Conservation (phyloP, 1,140 invertebrate species). For the Drosophila equinoxialis region DNA sequence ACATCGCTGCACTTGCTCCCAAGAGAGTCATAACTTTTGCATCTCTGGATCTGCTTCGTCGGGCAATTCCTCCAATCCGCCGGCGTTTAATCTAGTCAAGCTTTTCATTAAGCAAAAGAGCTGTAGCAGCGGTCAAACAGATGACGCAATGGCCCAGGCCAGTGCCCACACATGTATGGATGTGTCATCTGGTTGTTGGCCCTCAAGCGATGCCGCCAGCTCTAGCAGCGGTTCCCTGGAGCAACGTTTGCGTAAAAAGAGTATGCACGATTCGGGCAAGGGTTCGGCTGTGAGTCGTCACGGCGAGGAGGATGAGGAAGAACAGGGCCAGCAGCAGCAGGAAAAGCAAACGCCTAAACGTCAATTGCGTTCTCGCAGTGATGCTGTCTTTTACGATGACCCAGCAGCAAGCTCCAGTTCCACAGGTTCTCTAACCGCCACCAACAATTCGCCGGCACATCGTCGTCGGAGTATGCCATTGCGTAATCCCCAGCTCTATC, state of each 20-base stretch:
- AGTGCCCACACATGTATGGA: constrained; percentile 85
- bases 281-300: constrained; percentile 84
- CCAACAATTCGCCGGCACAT: constrained; percentile 74
- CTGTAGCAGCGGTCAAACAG: constrained; percentile 84
- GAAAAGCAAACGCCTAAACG: constrained; percentile 57
- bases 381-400: constrained; percentile 72
- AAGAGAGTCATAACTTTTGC: constrained; percentile 79
- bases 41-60: constrained; percentile 79
- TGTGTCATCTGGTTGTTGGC: constrained; percentile 87
- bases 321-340: constrained; percentile 10
- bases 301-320: constrained; percentile 71
- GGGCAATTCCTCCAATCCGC: constrained; percentile 78
- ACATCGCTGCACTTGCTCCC: constrained; percentile 76
- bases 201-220: constrained; percentile 82
- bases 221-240: constrained; percentile 72
- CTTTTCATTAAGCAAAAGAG: constrained; percentile 95
- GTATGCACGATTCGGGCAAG: constrained; percentile 83
- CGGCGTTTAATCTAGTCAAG: constrained; percentile 91
- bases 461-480: constrained; percentile 75
- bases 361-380: constrained; percentile 51
- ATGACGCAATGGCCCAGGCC: constrained; percentile 62
- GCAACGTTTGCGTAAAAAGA: constrained; percentile 82
- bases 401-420: constrained; percentile 67
- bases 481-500: constrained; percentile 75
- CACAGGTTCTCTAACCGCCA: constrained; percentile 70